Base-by-base conservation (phyloP, 2,797 vertebrate species). In the Apogon talboti region DNA sequence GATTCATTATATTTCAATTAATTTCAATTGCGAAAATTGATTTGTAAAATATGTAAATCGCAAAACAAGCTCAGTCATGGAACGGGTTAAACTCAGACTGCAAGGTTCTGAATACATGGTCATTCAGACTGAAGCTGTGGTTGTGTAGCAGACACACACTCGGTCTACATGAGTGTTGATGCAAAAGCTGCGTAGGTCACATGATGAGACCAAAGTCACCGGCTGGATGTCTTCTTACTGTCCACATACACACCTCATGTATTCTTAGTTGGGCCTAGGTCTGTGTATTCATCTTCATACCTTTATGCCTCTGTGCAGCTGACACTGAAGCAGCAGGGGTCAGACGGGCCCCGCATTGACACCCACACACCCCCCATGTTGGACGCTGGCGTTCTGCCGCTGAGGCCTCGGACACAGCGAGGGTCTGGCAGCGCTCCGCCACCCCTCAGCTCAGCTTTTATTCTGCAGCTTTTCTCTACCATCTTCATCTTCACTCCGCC, bases 361-460 rank as follows among this genome's bases (percentile, higher is more conserved):
- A 42, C 8, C 76, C 69, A 9, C 21, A 76, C 69, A 74, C 76
- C 76, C 80, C 75, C 82, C 74, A 69, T 71, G 78, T 38, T 6
- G 78, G 82, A 80, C 59, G 78, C 82, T 87, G 80, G 80, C 85
- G 0, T n/a, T 9, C 62, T 75, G 79, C 79, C 79, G 40, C 53
- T 2, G 4, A 58, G 50, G 74, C 66, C 73, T 65, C 37, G 0
- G 44, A 33, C 81, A 30, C 77, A 72, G 82, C 19, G 21, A 78
- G 79, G 43, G 45, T 55, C 64, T 84, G 85, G 64, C 77, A 79
- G 63, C 75, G 54, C 57, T 15, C 30, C 7, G 24, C 46, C 0
- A 44, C 6, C 0, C 8, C 28, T 73, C 44, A 30, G 14, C 28
- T 67, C 47, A 2, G 72, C 83, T 76, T 76, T 76, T 81, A 53